Conservation (phyloP, 2,888 invertebrate species). For the Synanthedon formicaeformis region DNA sequence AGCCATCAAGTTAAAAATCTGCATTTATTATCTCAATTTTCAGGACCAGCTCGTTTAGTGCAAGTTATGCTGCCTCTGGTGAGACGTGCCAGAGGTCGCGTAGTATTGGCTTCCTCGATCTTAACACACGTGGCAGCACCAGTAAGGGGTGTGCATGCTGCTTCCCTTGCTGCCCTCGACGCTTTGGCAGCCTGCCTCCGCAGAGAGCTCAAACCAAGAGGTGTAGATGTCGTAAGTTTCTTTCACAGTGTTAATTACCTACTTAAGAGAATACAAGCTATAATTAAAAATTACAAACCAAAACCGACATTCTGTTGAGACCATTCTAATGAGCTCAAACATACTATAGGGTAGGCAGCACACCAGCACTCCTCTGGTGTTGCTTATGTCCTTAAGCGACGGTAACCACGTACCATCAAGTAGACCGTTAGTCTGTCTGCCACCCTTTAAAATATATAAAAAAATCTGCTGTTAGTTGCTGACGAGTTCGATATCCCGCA, state of each 20-base stretch:
- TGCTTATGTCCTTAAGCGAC: no score
- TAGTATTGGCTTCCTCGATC: conserved; percentile 84
- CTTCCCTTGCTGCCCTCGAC: conserved; percentile 82
- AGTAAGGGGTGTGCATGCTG: conserved; percentile 85
- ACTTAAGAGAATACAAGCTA: not conserved
- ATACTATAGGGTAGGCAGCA: no score
- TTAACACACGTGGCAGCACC: conserved; percentile 84
- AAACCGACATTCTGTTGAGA: not conserved
- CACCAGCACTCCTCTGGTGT: no score
- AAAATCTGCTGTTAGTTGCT: no score
- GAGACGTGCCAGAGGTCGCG: conserved; percentile 81
- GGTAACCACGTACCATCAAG: no score
- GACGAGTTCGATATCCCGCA: no score
- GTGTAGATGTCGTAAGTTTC: conserved; percentile 77
- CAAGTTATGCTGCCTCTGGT: conserved; percentile 87
- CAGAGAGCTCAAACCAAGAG: conserved; percentile 81
- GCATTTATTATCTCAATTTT: not conserved
- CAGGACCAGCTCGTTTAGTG: conserved; percentile 76
- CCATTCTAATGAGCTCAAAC: not conserved
- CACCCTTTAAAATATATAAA: no score
- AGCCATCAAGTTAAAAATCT: no score
- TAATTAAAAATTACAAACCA: not conserved
- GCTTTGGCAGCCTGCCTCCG: conserved; percentile 84
- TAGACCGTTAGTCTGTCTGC: no score
- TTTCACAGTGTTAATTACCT: not conserved